Evolutionary conservation across 2,113 vertebrate species (phyloP).

Genomic region (Vidua chalybeata): DNA sequence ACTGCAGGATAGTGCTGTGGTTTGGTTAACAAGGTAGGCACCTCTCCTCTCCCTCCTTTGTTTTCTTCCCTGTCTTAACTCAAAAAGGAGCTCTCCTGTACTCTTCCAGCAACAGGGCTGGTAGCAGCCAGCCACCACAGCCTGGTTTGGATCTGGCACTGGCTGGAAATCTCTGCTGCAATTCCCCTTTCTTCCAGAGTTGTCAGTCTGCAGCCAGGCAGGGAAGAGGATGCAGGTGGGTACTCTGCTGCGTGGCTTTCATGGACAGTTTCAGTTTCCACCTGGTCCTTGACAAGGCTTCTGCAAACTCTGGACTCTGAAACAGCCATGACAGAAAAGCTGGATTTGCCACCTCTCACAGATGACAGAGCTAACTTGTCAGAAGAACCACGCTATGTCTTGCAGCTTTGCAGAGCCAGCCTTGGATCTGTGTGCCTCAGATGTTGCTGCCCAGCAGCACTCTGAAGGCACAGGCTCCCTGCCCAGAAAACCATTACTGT

Average conservation of each 20-base stretch:
- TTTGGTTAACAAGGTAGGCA: not conserved
- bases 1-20: not conserved
- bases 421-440: not conserved
- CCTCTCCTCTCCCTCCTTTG: not conserved
- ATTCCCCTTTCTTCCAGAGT: not conserved
- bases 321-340: not conserved
- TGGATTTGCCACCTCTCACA: not conserved
- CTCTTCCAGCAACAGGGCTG: not conserved
- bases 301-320: not conserved
- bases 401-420: not conserved
- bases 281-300: not conserved
- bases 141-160: not conserved
- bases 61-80: not conserved
- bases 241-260: not conserved
- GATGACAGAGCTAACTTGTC: not conserved
- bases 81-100: not conserved
- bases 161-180: not conserved
- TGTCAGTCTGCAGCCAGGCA: not conserved
- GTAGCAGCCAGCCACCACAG: not conserved
- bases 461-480: not conserved
- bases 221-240: not conserved
- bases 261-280: not conserved
- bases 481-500: not conserved
- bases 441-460: not conserved
- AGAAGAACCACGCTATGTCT: not conserved